These are phyloP conservation scores for Callithrix jacchus DNA, from an alignment of 2,113 vertebrate genomes.

Conservation along the genomic window DNA sequence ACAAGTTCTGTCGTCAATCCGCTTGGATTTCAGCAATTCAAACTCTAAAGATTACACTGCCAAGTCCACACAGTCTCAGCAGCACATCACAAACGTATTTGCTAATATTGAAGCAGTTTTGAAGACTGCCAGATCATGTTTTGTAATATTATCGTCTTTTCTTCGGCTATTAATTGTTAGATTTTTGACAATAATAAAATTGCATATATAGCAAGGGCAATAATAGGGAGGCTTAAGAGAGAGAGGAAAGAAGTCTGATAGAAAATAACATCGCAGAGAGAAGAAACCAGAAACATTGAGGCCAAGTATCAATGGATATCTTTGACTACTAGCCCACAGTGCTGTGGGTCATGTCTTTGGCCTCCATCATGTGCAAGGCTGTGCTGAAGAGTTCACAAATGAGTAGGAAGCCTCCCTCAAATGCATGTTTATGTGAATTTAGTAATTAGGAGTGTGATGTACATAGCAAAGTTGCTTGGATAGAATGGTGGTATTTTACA, in stretches of 20 bases:
- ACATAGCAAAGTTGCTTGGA: neutral
- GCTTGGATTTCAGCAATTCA: conserved; percentile 53
- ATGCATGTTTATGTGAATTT: neutral
- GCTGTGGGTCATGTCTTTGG: neutral
- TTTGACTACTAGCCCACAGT: neutral
- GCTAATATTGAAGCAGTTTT: neutral
- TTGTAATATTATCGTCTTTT: neutral
- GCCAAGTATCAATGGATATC: neutral
- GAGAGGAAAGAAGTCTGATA: neutral
- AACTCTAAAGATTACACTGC: neutral
- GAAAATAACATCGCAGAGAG: neutral
- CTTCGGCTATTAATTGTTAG: conserved; percentile 29
- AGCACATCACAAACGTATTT: neutral
- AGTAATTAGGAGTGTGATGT: neutral
- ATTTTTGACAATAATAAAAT: neutral
- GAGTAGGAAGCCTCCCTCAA: neutral
- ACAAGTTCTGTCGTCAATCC: neutral
- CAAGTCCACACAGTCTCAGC: neutral
- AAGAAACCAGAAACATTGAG: neutral
- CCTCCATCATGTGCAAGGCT: neutral
- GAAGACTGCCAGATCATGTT: neutral
- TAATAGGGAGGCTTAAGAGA: neutral
- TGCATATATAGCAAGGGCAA: neutral
- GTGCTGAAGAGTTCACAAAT: neutral
- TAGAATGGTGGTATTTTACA: neutral